Base-by-base conservation (phyloP, 1,140 invertebrate genomes). In the Cylas formicarius region DNA sequence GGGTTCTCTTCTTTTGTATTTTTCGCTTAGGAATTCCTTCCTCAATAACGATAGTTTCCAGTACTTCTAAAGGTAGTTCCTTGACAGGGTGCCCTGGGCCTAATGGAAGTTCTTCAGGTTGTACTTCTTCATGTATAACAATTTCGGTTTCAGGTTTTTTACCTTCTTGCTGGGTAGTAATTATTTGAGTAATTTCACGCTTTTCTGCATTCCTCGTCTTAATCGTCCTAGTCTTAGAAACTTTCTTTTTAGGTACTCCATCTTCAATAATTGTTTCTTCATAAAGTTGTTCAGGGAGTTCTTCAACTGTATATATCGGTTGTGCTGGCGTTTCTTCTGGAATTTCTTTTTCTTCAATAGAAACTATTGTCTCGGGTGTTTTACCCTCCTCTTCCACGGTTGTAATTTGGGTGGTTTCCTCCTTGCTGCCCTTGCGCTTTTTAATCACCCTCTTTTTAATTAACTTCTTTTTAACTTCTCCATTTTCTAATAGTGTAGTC, bases 341-440 rank as follows among this genome's bases (percentile, higher is more conserved):
- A 9, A 34, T 21, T 16, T 16, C n/a, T 29, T 16, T 57, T 57
- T 22, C 63, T 61, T 42, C 69, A 64, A 52, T 60, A 17, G 65
- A 50, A 46, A 50, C 46, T 11, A 55, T 56, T 33, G 55, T 55
- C 43, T 61, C 55, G 2, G 61, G 54, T 41, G 34, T 11, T 41
- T 63, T 63, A n/a, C 57, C 57, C 34, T 56, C 50, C 44, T 66
- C 63, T 38, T 65, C 54, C 0, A 63, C 56, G 2, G 52, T 63
- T 0, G 58, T 48, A 31, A 63, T 61, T 51, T 61, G 51, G 6
- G 58, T 61, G 2, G 58, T 54, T 46, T 60, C 50, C 23, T 57
- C 51, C 45, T 65, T 68, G 8, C 57, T 55, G 9, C 68, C 70
- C 19, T 62, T 64, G 7, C 60, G 59, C 40, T 68, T 71, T n/a